phyloP scores from a whole-genome alignment of 2,888 invertebrate species.

The Pandemis heparana region DNA sequence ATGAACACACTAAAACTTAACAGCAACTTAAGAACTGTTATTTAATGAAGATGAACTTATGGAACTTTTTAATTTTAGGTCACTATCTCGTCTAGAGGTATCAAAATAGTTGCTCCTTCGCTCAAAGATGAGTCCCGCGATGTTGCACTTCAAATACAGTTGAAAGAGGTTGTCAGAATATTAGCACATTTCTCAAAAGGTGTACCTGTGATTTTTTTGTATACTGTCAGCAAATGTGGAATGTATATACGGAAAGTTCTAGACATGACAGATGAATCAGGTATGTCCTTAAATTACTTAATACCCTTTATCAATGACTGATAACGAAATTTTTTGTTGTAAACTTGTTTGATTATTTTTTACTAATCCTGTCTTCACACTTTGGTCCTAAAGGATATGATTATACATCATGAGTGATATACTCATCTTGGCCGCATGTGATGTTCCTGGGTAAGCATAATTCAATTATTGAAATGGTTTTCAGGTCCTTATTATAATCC shows the following conservation, averaged over 20 bases:
- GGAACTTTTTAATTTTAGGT: conserved; percentile 68
- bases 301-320: neutral
- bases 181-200: conserved; percentile 91
- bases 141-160: conserved; percentile 88
- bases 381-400: no score
- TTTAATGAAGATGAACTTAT: neutral
- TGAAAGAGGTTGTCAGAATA: conserved; percentile 90
- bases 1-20: neutral
- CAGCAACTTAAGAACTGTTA: no score
- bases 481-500: conserved; percentile 87
- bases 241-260: conserved; percentile 88
- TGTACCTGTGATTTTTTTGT: conserved; percentile 92
- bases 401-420: no score
- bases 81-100: conserved; percentile 84
- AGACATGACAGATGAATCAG: conserved; percentile 87
- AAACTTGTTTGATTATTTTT: no score
- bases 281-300: conserved; percentile 51
- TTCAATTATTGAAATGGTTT: conserved; percentile 42
- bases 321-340: neutral
- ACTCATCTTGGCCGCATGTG: no score
- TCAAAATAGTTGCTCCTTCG: conserved; percentile 87
- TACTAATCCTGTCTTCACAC: no score
- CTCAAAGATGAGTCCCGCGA: conserved; percentile 82
- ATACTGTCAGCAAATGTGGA: conserved; percentile 89
- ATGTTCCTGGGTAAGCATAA: neutral